A percentile compares a stretch with the other conserved stretches of the same genome.
Conservation (phyloP, 1,140 invertebrate genomes). For the Zaprionus inermis region DNA sequence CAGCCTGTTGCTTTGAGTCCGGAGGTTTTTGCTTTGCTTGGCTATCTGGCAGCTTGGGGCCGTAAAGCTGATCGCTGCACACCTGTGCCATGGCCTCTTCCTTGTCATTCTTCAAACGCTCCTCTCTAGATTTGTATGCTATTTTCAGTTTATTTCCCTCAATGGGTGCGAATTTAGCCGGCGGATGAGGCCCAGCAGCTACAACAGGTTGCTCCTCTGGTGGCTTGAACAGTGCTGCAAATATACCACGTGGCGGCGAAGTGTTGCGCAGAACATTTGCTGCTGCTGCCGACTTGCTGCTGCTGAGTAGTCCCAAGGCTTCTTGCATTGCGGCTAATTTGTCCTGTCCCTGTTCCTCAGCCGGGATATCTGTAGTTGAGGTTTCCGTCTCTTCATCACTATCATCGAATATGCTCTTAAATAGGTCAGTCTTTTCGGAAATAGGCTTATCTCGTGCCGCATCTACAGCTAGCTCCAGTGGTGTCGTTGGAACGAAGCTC, state of each 20-base stretch:
- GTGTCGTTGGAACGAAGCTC: constrained; percentile 66
- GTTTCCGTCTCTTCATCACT: constrained; percentile 85
- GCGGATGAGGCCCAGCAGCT: neutral
- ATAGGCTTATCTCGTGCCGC: constrained; percentile 82
- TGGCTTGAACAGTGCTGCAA: constrained; percentile 87
- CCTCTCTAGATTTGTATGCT: constrained; percentile 57
- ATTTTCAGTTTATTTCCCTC: constrained; percentile 66
- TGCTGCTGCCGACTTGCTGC: constrained; percentile 67
- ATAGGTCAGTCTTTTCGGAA: constrained; percentile 86
- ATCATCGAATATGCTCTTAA: constrained; percentile 87
- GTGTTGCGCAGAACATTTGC: constrained; percentile 86
- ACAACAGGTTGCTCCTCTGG: constrained; percentile 9
- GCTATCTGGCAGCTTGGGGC: constrained; percentile 47
- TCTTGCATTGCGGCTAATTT: constrained; percentile 53
- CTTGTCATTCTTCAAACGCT: constrained; percentile 62
- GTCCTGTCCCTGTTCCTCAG: constrained; percentile 28
- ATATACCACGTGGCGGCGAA: constrained; percentile 89
- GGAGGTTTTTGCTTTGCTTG: constrained; percentile 6
- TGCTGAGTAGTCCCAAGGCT: constrained; percentile 52
- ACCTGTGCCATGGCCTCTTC: constrained; percentile 53
- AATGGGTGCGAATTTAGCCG: constrained; percentile 56
- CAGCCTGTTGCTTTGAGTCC: constrained; percentile 2
- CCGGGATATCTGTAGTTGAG: constrained; percentile 23
- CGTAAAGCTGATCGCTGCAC: constrained; percentile 53
- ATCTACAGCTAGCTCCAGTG: constrained; percentile 70